Conservation (phyloP, 2,113 vertebrate genomes). For the Limnothrissa miodon region DNA sequence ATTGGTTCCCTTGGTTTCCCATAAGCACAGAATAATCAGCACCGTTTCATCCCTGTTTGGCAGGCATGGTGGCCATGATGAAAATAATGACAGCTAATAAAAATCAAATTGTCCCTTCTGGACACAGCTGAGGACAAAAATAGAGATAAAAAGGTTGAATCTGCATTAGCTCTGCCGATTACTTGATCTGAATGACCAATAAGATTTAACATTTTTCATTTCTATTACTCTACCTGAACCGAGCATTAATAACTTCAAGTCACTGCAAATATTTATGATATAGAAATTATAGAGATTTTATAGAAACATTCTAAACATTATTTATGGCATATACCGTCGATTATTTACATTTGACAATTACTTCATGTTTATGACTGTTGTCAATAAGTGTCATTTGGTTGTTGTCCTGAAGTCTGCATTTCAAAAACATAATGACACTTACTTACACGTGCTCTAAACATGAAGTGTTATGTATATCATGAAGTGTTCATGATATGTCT, state of each 20-base stretch:
- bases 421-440: too few relatives aligned
- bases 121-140: slow-evolving; percentile 12
- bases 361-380: too few relatives aligned
- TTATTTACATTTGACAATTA: too few relatives aligned
- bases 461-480: too few relatives aligned
- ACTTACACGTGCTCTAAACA: too few relatives aligned
- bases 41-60: slow-evolving; percentile 40
- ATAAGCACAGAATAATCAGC: slow-evolving; percentile 49
- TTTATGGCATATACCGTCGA: too few relatives aligned
- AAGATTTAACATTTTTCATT: neutral
- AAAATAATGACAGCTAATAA: slow-evolving; percentile 41
- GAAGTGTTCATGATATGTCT: too few relatives aligned
- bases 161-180: slow-evolving; percentile 20
- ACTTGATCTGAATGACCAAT: slow-evolving; percentile 21
- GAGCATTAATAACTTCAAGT: neutral
- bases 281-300: too few relatives aligned
- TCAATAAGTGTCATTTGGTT: too few relatives aligned
- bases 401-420: too few relatives aligned
- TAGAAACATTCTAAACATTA: too few relatives aligned
- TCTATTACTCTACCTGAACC: neutral
- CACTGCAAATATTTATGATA: too few relatives aligned
- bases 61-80: slow-evolving; percentile 7
- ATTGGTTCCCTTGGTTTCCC: slow-evolving; percentile 40
- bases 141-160: slow-evolving; percentile 20
- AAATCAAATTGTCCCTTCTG: slow-evolving; percentile 39